Base-by-base conservation (phyloP, 1,140 invertebrate species). In the Drosophila nasuta region DNA sequence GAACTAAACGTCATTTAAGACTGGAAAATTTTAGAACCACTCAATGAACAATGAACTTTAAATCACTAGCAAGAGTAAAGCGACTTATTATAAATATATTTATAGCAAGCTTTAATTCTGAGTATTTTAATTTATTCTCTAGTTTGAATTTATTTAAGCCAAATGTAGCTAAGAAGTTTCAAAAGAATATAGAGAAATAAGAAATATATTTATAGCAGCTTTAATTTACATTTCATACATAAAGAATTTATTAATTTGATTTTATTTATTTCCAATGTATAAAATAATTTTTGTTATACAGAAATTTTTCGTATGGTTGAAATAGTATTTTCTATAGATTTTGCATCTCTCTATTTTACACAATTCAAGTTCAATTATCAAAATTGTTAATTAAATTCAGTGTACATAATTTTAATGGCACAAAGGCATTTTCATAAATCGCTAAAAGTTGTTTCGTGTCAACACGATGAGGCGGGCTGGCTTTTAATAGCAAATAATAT, bases 381-480 rank as follows among this genome's bases (percentile, higher is more conserved):
- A 41, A 41, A 41, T 41, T 41, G 8, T 41, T n/a, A 43, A 43
- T 43, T 43, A 43, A n/a, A n/a, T 43, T 13, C 41, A 43, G 41
- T 5, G 11, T 43, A 43, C 41, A 43, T n/a, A n/a, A 13, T 43
- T 43, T 43, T 43, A 43, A 45, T 46, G 49, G 10, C 38, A 45
- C 15, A 43, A 30, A 28, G 51, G 5, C 25, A 48, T 54, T 35
- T 46, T 11, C 51, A 59, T 49, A 33, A 65, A 63, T n/a, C 41
- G 46, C 56, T 86, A 68, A 86, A 72, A 75, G 78, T 86, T 38
- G 48, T 86, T 86, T 54, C 60, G 51, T 76, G 75, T 86, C 35
- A 62, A 25, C 10, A 17, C 38, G 13, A 8, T 38, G n/a, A 25
- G 20, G 20, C 20, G 20, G 20, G 20, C 30, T 1, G 35, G 0